Percentiles rank a stretch among this genome's conserved stretches.
Conservation (phyloP, 2,888 invertebrate species). For the Myopa tessellatipennis region DNA sequence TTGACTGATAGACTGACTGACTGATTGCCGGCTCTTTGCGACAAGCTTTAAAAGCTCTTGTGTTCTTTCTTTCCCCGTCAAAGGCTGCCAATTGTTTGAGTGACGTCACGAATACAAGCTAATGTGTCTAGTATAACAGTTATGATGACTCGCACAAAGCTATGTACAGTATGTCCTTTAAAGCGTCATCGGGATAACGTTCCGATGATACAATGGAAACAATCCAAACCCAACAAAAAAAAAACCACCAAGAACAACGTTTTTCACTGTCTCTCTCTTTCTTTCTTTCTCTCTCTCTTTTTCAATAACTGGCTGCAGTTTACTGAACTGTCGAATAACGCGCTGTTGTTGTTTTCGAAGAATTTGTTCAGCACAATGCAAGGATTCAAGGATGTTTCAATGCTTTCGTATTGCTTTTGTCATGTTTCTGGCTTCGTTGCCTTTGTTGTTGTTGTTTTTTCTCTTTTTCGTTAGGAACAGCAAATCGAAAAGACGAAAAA, state of each 20-base stretch:
- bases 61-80: no score
- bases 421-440: neutral
- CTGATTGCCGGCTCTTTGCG: neutral
- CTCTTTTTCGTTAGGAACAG: no score
- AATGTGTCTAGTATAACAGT: constrained; percentile 35
- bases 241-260: no score
- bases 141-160: neutral
- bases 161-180: no score
- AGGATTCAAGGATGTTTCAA: neutral
- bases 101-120: constrained; percentile 25
- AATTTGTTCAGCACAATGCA: no score
- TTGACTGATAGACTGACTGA: neutral
- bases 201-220: no score
- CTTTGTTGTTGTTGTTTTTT: no score
- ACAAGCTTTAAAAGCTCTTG: constrained; percentile 19
- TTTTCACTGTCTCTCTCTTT: no score
- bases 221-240: no score
- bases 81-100: neutral
- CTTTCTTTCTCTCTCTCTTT: neutral
- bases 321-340: neutral
- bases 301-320: neutral
- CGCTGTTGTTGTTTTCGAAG: no score
- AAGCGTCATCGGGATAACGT: no score
- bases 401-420: neutral
- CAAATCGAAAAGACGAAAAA: neutral